Evolutionary conservation across 2,797 vertebrate genomes (phyloP), one percentile per base, ranked within the genome.

Genomic region (Nothura maculosa): DNA sequence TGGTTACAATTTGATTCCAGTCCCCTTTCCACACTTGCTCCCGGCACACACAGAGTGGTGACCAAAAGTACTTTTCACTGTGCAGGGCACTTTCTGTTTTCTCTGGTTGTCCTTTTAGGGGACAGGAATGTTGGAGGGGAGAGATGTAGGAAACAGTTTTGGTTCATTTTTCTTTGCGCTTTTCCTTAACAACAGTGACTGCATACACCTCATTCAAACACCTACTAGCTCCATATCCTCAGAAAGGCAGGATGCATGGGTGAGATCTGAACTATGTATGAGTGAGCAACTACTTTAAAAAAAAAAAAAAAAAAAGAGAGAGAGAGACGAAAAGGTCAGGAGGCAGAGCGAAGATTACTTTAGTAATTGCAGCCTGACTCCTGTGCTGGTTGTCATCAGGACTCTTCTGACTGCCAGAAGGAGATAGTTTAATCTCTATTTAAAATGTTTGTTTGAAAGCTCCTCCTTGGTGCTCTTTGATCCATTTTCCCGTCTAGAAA

Each of bases 401-500:
- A 47, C 34, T 15, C 47, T 47, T 25, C 50, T 85, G 38, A 12
- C 18, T 34, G 67, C 66, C 82, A 75, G 62, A 43, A 15, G 15
- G 75, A 81, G 50, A n/a, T 54, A 77, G 45, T 70, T 92, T 85
- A 48, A 64, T 75, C 48, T 87, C 38, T 68, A 10, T 75, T 92
- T 83, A 38, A 83, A 85, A 75, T 72, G 45, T 52, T 91, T 82
- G 40, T 70, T 92, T 69, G 69, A 80, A 77, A 77, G 43, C 8
- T 82, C 8, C 84, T 68, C n/a, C 30, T 75, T 89, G 54, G 32
- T 72, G 32, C 54, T 85, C 40, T 74, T 52, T 85, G 45, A 80
- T 85, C 64, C 28, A 11, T 57, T 78, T 69, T 54, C 25, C 58
- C 61, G 54, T 81, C 82, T 67, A 45, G 69, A 72, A 58, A 75